A percentile compares a stretch with the other conserved stretches of the same genome.
Conservation (phyloP, 2,888 invertebrate species). For the Tiphia femorata region DNA sequence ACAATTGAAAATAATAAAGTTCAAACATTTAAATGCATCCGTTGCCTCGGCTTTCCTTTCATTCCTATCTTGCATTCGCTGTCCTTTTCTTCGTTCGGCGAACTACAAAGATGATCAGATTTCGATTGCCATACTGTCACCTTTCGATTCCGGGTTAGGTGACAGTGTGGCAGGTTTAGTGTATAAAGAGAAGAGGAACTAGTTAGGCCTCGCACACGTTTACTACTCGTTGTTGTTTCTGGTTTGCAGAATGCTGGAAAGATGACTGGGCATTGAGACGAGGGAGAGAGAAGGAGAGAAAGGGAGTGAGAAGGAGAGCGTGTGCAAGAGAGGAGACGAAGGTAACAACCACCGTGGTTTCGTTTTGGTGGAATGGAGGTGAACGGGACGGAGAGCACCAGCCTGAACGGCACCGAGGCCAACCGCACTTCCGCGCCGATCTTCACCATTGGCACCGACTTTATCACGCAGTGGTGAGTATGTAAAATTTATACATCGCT, state of each 20-base stretch:
- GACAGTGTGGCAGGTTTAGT: too few relatives aligned
- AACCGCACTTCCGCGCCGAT: slow-evolving; percentile 79
- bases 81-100: too few relatives aligned
- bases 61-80: too few relatives aligned
- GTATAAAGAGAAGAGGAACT: too few relatives aligned
- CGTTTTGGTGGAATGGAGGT: slow-evolving; percentile 54
- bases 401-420: slow-evolving; percentile 71
- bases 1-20: too few relatives aligned
- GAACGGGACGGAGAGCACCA: slow-evolving; percentile 57
- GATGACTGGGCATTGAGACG: slow-evolving; percentile 48
- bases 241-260: slow-evolving; percentile 48
- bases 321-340: slow-evolving; percentile 28
- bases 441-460: slow-evolving; percentile 81
- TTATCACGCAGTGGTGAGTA: slow-evolving; percentile 85
- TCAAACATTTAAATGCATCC: too few relatives aligned
- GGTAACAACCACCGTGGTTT: slow-evolving; percentile 42
- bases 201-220: too few relatives aligned
- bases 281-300: slow-evolving; percentile 4
- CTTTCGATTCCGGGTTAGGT: too few relatives aligned
- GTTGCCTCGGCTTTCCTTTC: too few relatives aligned
- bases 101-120: too few relatives aligned
- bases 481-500: too few relatives aligned
- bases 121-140: too few relatives aligned
- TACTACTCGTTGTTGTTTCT: slow-evolving; percentile 3
- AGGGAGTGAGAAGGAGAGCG: not conserved